phyloP scores from a whole-genome alignment of 1,140 invertebrate species.

The Drosophila parabipectinata region DNA sequence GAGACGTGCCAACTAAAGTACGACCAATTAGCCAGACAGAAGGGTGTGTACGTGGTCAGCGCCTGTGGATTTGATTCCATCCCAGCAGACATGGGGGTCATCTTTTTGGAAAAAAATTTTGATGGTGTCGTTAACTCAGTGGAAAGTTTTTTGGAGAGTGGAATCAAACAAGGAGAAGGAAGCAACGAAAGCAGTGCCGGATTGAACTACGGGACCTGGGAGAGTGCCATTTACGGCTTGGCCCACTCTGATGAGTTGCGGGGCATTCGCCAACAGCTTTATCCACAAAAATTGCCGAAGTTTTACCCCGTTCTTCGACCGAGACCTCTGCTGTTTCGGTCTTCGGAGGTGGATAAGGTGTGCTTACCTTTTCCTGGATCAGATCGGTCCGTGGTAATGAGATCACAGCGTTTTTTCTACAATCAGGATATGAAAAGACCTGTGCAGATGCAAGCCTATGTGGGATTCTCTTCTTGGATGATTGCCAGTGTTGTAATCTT shows the following conservation, averaged over 20 bases:
- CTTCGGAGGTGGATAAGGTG: slow-evolving; percentile 85
- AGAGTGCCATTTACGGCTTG: slow-evolving; percentile 91
- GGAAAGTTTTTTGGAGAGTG: slow-evolving; percentile 88
- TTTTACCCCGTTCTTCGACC: slow-evolving; percentile 86
- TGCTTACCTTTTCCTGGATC: slow-evolving; percentile 91
- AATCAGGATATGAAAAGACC: slow-evolving; percentile 89
- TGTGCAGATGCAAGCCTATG: slow-evolving; percentile 88
- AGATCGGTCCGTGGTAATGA: slow-evolving; percentile 91
- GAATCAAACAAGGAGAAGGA: slow-evolving; percentile 69
- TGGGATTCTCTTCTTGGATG: slow-evolving; percentile 84
- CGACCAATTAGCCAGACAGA: slow-evolving; percentile 90
- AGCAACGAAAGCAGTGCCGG: slow-evolving; percentile 49
- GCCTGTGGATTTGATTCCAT: slow-evolving; percentile 96
- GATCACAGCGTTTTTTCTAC: slow-evolving; percentile 91
- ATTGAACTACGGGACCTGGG: slow-evolving; percentile 92
- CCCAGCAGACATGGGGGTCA: slow-evolving; percentile 92
- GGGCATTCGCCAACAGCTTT: slow-evolving; percentile 87
- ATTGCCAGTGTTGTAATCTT: slow-evolving; percentile 84
- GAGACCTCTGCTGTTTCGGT: slow-evolving; percentile 87
- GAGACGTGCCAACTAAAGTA: slow-evolving; percentile 94
- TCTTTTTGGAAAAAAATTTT: slow-evolving; percentile 90
- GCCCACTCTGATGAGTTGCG: slow-evolving; percentile 87
- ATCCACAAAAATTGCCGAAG: slow-evolving; percentile 87
- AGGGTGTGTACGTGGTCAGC: slow-evolving; percentile 92
- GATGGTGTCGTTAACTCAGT: slow-evolving; percentile 90